Percentiles rank a stretch among this genome's conserved stretches.
These are phyloP conservation scores for Diadromus collaris DNA, from an alignment of 2,888 invertebrate species.

Conservation along the genomic window DNA sequence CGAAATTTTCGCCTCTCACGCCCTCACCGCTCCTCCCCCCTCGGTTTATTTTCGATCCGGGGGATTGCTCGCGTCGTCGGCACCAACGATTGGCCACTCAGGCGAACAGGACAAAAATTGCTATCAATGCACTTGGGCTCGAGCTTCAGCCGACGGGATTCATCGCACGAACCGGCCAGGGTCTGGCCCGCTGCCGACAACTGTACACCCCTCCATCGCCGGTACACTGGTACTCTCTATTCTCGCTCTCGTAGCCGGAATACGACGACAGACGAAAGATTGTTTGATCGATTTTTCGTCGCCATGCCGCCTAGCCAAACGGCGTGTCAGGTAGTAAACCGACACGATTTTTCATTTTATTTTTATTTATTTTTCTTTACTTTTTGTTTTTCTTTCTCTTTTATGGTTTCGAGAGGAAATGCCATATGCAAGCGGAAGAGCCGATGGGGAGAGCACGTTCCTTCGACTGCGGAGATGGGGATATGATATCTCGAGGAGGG, in stretches of 20 bases:
- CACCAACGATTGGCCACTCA: slow-evolving; percentile 11
- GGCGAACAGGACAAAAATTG: background rate
- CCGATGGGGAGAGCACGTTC: background rate
- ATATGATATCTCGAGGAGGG: slow-evolving; percentile 7
- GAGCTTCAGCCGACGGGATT: background rate
- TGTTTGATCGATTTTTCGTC: slow-evolving; percentile 24
- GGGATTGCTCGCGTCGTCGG: slow-evolving; percentile 24
- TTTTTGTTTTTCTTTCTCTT: slow-evolving; percentile 20
- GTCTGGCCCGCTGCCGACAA: background rate
- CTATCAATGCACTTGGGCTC: background rate
- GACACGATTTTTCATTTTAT: slow-evolving; percentile 9
- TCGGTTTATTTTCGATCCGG: slow-evolving; percentile 28
- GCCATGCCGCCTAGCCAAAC: slow-evolving; percentile 5
- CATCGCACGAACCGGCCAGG: background rate
- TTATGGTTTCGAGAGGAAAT: background rate
- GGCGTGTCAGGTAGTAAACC: background rate
- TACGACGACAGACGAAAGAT: slow-evolving; percentile 14
- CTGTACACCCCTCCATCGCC: background rate
- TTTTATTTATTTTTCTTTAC: background rate
- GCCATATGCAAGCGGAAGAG: background rate
- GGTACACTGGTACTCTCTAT: background rate
- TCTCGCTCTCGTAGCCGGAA: background rate
- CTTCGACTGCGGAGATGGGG: slow-evolving; percentile 4
- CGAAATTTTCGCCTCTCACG: slow-evolving; percentile 42
- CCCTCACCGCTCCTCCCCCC: slow-evolving; percentile 1